These are phyloP conservation scores for Aleadryas rufinucha DNA, from an alignment of 2,113 vertebrate genomes.

Conservation along the genomic window DNA sequence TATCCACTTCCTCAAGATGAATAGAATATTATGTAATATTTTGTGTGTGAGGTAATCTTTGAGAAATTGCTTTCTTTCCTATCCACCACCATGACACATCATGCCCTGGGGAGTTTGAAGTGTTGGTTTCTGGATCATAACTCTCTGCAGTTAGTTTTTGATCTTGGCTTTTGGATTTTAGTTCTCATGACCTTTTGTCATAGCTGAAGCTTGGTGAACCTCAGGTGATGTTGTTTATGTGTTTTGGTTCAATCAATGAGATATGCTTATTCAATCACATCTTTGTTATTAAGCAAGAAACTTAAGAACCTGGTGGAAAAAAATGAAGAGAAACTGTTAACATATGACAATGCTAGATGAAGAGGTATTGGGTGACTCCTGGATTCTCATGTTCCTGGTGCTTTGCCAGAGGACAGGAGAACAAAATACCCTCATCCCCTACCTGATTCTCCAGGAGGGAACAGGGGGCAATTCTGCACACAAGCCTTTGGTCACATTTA, in stretches of 20 bases:
- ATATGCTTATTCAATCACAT: not conserved
- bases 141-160: not conserved
- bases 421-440: not conserved
- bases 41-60: not conserved
- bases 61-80: not conserved
- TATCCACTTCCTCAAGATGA: not conserved
- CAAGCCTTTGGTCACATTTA: not conserved
- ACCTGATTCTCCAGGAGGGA: not conserved
- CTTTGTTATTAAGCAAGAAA: not conserved
- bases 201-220: not conserved
- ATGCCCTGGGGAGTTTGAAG: not conserved
- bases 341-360: not conserved
- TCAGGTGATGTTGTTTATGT: not conserved
- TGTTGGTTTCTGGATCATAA: not conserved
- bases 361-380: not conserved
- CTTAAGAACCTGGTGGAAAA: not conserved
- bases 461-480: not conserved
- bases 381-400: not conserved
- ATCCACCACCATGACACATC: not conserved
- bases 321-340: not conserved
- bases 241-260: not conserved
- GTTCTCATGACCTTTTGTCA: not conserved
- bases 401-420: not conserved
- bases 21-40: not conserved
- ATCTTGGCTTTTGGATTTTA: not conserved